These are phyloP conservation scores for Acanthurus leucopareius DNA, from an alignment of 2,797 vertebrate species.

Conservation along the genomic window DNA sequence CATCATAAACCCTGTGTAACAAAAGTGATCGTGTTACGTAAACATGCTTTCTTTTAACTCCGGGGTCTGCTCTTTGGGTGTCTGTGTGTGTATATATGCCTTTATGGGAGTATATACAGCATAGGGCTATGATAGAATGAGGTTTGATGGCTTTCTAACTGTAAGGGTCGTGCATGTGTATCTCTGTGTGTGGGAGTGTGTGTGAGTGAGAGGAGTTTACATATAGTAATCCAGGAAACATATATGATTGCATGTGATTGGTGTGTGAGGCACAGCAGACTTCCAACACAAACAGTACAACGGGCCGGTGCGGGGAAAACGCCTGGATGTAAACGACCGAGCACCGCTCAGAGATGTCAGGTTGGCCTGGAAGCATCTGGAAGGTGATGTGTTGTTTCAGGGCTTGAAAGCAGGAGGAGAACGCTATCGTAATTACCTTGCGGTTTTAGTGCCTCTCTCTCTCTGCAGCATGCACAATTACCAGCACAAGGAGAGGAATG, in stretches of 20 bases:
- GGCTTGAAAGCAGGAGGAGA: conserved; percentile 66
- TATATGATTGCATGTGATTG: conserved; percentile 73
- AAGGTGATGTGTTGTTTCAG: conserved; percentile 80
- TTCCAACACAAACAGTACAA: conserved; percentile 77
- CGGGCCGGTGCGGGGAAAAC: conserved; percentile 22
- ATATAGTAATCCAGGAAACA: conserved; percentile 73
- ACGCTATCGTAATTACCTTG: conserved; percentile 71
- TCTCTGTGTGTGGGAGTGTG: conserved; percentile 52
- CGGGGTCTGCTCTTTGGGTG: conserved; percentile 53
- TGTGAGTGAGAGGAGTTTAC: conserved; percentile 70
- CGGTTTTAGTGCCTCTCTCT: conserved; percentile 69
- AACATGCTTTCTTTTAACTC: conserved; percentile 65
- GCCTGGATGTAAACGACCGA: conserved; percentile 62
- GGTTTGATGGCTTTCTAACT: conserved; percentile 54
- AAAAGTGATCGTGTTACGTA: conserved; percentile 72
- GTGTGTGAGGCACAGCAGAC: conserved; percentile 70
- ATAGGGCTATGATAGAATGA: conserved; percentile 43
- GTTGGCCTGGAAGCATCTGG: conserved; percentile 71
- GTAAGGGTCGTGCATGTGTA: conserved; percentile 15
- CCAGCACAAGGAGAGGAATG: conserved; percentile 63
- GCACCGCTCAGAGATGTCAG: conserved; percentile 57
- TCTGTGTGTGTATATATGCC: conserved; percentile 54
- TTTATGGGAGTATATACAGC: conserved; percentile 54
- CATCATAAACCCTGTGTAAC: conserved; percentile 68
- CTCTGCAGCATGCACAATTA: conserved; percentile 77